Conservation (phyloP, 2,113 vertebrate species). For the Poecile atricapillus region DNA sequence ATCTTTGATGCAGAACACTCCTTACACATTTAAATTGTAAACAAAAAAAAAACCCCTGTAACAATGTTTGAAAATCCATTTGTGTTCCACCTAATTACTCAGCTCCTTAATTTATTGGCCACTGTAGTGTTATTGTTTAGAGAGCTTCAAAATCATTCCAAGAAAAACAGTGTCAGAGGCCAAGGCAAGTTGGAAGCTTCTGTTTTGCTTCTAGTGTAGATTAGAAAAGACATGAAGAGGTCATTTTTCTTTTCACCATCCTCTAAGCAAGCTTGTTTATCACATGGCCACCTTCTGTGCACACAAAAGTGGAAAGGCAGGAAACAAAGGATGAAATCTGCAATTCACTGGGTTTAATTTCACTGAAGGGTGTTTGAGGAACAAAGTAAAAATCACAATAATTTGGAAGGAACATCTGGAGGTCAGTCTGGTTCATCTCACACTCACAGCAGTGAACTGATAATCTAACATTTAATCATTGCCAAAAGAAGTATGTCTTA, state of each 20-base stretch:
- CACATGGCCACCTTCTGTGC: neutral
- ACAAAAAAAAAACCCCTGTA: neutral
- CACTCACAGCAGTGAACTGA: neutral
- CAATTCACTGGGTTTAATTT: neutral
- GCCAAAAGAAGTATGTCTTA: neutral
- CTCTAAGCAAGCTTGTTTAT: neutral
- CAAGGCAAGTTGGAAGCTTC: neutral
- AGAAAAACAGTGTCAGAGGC: neutral
- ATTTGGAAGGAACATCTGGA: neutral
- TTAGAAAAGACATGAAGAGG: neutral
- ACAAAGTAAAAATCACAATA: neutral
- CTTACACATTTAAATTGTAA: neutral
- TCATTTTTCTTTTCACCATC: neutral
- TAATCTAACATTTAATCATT: neutral
- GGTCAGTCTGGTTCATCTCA: neutral
- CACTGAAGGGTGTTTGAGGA: neutral
- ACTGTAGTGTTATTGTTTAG: neutral
- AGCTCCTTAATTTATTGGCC: neutral
- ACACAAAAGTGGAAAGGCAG: neutral
- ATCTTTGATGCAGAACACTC: neutral
- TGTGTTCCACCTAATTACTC: conserved; percentile 28
- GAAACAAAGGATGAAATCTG: neutral
- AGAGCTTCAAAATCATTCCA: neutral
- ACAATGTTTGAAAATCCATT: conserved; percentile 26
- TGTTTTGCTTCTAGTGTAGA: neutral